phyloP scores from a whole-genome alignment of 2,113 vertebrate genomes.

The Pseudolaguvia tuberculata region DNA sequence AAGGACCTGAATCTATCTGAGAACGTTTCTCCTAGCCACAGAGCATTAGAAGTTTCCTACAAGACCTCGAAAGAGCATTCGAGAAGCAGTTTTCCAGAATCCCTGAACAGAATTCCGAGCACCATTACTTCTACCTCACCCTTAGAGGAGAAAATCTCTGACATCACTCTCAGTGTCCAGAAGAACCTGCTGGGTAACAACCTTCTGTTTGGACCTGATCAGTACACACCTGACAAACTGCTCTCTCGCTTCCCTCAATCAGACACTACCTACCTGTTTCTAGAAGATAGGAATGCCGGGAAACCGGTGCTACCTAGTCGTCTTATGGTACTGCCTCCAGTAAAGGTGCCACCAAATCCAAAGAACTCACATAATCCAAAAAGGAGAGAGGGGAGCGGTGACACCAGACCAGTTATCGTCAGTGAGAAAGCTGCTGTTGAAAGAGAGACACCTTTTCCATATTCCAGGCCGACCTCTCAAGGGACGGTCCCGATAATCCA shows the following conservation, averaged over 20 bases:
- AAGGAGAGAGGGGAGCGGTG: conserved; percentile 19
- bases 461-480: conserved; percentile 12
- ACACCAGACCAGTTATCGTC: conserved; percentile 1
- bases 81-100: conserved; percentile 2
- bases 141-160: conserved; percentile 37
- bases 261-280: conserved; percentile 26
- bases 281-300: conserved; percentile 25
- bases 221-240: background rate
- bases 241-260: conserved; percentile 5
- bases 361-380: conserved; percentile 19
- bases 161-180: background rate
- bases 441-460: background rate
- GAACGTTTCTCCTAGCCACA: conserved; percentile 22
- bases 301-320: conserved; percentile 54
- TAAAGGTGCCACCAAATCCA: conserved; percentile 44
- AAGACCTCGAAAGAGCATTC: conserved; percentile 15
- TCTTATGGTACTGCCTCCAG: conserved; percentile 62
- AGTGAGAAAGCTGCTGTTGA: conserved; percentile 34
- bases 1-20: conserved; percentile 44
- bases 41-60: conserved; percentile 24
- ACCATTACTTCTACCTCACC: background rate
- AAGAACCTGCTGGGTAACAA: background rate
- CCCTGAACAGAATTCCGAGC: conserved; percentile 16
- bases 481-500: conserved; percentile 31
- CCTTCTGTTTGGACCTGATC: background rate